Conservation (phyloP, 2,888 invertebrate genomes). For the Drosophila melanosoma region DNA sequence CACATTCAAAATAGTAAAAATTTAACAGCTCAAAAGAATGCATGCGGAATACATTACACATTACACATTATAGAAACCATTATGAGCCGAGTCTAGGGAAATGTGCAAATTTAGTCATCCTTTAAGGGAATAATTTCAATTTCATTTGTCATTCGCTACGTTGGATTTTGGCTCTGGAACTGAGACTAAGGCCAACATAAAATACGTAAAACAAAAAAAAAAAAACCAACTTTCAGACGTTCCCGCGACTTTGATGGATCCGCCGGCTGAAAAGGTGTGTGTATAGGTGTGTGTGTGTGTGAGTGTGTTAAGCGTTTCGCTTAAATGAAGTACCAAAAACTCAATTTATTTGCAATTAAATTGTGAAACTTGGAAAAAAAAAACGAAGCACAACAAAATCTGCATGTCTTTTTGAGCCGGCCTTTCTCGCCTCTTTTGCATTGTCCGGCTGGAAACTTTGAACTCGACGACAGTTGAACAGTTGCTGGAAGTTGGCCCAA, state of each 20-base stretch:
- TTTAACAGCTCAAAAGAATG: neutral
- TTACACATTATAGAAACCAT: neutral
- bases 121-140: conserved; percentile 68
- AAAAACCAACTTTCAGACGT: conserved; percentile 40
- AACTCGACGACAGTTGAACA: conserved; percentile 35
- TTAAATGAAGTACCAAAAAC: conserved; percentile 84
- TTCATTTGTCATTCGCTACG: conserved; percentile 81
- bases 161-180: conserved; percentile 47
- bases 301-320: conserved; percentile 74
- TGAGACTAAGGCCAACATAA: conserved; percentile 29
- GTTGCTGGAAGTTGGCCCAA: conserved; percentile 33
- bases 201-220: conserved; percentile 27
- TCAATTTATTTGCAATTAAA: conserved; percentile 85
- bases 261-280: conserved; percentile 47
- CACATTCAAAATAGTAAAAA: neutral
- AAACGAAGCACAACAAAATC: conserved; percentile 40
- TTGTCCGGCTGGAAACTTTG: conserved; percentile 49
- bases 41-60: neutral
- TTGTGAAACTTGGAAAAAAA: conserved; percentile 62
- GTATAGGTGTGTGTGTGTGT: conserved; percentile 21
- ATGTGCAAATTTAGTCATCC: conserved; percentile 45
- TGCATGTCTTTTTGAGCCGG: conserved; percentile 38
- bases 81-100: conserved; percentile 8
- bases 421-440: conserved; percentile 35
- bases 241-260: conserved; percentile 71